Base-by-base conservation (phyloP, 2,888 invertebrate species). In the Deroplatys truncata region DNA sequence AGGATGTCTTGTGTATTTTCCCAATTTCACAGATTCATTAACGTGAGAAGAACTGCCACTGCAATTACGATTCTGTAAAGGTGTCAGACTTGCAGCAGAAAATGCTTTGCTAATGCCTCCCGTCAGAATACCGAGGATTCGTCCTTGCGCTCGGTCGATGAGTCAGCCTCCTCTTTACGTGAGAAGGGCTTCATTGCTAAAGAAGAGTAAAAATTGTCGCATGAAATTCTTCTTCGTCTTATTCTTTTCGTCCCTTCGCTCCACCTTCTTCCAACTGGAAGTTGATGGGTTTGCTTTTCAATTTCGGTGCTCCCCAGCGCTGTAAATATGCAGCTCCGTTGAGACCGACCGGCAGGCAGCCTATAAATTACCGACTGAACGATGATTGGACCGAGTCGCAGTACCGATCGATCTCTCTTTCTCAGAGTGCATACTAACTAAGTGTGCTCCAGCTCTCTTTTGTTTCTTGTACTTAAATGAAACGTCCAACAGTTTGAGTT, bases 271-370 rank as follows among this genome's bases (percentile, higher is more conserved):
- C 87, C 82, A 10, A 82, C 82, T 56, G 82, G 35, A 87, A 82
- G 87, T 83, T 87, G 87, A 87, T 87, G 87, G 87, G 83, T 87
- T 87, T 87, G 87, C 87, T 87, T 87, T 87, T 87, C 87, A 87
- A 87, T 87, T 87, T 87, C 29, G 31, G 31, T 2, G 82, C 31
- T 25, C 82, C 31, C n/a, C n/a, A 29, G 20, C 29, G 82, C 72
- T 56, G 82, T 87, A 87, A 87, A 87, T 87, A 87, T 87, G 82
- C 87, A 87, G 82, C 43, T 43, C 87, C n/a, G 35, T 20, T 20
- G 56, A 72, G 56, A 16, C 16, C 16, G 56, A n/a, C 87, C 0
- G 56, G 7, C 16, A 1, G 56, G 35, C 87, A 87, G 87, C 87
- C 87, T 87, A 87, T 87, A 87, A 87, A 87, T 87, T 87, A 87